phyloP scores from a whole-genome alignment of 2,113 vertebrate genomes.

The Cynopterus brachyotis region DNA sequence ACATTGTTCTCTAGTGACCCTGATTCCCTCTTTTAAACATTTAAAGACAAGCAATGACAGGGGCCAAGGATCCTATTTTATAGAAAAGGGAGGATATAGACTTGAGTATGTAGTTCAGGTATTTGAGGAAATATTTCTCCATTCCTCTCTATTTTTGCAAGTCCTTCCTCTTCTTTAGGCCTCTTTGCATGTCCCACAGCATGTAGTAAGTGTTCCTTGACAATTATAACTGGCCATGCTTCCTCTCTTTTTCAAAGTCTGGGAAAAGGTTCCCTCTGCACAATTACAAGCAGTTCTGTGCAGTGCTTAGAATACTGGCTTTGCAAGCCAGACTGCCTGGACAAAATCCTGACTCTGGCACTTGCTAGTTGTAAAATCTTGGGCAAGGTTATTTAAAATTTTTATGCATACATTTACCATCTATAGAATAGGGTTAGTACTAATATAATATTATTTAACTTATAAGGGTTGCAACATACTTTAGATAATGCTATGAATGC shows the following conservation, averaged over 20 bases:
- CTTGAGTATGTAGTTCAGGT: not conserved
- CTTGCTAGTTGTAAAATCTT: not conserved
- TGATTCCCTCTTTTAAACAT: slow-evolving; percentile 3
- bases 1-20: not conserved
- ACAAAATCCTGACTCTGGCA: not conserved
- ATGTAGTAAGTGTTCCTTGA: not conserved
- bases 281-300: not conserved
- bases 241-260: not conserved
- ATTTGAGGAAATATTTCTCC: not conserved
- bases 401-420: not conserved
- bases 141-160: not conserved
- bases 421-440: not conserved
- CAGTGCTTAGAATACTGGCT: not conserved
- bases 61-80: not conserved
- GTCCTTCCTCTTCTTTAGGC: not conserved
- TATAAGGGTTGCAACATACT: not conserved
- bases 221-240: not conserved
- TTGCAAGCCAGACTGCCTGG: not conserved
- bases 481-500: not conserved
- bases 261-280: not conserved
- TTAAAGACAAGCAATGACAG: slow-evolving; percentile 31
- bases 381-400: not conserved
- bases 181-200: not conserved
- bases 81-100: not conserved
- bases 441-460: not conserved